Conservation (phyloP, 2,113 vertebrate genomes). For the Megaptera novaeangliae region DNA sequence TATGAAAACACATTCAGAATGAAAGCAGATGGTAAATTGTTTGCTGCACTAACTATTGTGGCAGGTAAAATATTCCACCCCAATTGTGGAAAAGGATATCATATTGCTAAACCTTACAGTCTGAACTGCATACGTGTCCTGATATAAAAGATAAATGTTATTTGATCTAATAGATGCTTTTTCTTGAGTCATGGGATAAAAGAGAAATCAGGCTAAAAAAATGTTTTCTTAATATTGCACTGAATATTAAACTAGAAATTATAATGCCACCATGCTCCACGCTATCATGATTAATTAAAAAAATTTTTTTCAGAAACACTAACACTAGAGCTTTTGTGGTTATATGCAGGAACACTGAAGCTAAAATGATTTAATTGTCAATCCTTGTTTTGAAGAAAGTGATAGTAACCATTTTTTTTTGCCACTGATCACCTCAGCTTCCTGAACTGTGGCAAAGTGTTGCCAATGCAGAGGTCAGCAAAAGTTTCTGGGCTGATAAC, state of each 20-base stretch:
- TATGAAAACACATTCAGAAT: not conserved
- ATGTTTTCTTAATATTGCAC: not conserved
- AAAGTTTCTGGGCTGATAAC: constrained; percentile 58
- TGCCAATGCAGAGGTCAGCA: constrained; percentile 45
- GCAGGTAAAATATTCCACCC: constrained; percentile 41
- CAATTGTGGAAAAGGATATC: not conserved
- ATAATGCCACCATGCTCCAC: constrained; percentile 21
- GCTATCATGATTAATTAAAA: not conserved
- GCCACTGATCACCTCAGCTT: constrained; percentile 56
- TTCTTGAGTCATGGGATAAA: not conserved
- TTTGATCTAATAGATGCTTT: constrained; percentile 31
- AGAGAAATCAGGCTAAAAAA: not conserved
- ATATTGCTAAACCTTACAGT: not conserved
- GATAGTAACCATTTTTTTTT: not conserved
- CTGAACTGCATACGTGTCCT: not conserved
- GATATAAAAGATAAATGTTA: not conserved
- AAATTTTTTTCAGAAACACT: not conserved
- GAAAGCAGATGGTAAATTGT: not conserved
- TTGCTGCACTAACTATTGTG: not conserved
- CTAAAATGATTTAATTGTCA: constrained; percentile 60
- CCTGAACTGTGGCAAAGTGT: constrained; percentile 54
- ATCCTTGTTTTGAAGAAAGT: constrained; percentile 52
- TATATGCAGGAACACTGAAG: constrained; percentile 20
- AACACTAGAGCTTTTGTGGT: constrained; percentile 30
- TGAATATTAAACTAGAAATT: not conserved